Conservation (phyloP, 2,113 vertebrate genomes). For the Zeus faber region DNA sequence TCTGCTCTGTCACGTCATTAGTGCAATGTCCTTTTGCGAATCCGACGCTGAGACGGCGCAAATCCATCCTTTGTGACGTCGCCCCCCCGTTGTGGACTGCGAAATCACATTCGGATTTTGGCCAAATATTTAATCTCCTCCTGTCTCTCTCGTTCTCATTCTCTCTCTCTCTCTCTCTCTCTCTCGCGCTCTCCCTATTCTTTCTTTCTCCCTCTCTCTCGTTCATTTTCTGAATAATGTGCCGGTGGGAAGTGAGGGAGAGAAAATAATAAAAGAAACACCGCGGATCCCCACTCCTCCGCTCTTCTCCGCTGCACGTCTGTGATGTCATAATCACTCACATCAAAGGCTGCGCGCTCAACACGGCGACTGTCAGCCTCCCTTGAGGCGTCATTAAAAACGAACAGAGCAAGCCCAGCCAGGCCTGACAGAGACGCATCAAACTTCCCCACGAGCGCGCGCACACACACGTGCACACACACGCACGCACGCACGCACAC, state of each 20-base stretch:
- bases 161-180: conserved; percentile 1
- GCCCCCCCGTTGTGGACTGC: conserved; percentile 42
- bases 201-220: conserved; percentile 27
- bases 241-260: conserved; percentile 50
- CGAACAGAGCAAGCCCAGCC: conserved; percentile 69
- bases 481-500: conserved; percentile 10
- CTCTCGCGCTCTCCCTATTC: conserved; percentile 6
- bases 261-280: conserved; percentile 26
- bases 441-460: conserved; percentile 51
- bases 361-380: conserved; percentile 78
- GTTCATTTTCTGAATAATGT: conserved; percentile 58
- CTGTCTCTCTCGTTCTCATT: conserved; percentile 22
- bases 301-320: conserved; percentile 71
- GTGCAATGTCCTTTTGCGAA: too few species aligned
- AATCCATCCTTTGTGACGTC: too few species aligned
- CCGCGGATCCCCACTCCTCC: conserved; percentile 66
- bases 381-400: conserved; percentile 82
- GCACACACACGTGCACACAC: conserved; percentile 11
- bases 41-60: too few species aligned
- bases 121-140: conserved; percentile 68
- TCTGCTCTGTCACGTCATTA: too few species aligned
- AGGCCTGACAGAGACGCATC: conserved; percentile 72
- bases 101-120: conserved; percentile 56
- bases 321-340: conserved; percentile 81
- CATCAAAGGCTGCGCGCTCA: conserved; percentile 76